These are phyloP conservation scores for Ictidomys tridecemlineatus DNA, from an alignment of 2,113 vertebrate species.

Conservation along the genomic window DNA sequence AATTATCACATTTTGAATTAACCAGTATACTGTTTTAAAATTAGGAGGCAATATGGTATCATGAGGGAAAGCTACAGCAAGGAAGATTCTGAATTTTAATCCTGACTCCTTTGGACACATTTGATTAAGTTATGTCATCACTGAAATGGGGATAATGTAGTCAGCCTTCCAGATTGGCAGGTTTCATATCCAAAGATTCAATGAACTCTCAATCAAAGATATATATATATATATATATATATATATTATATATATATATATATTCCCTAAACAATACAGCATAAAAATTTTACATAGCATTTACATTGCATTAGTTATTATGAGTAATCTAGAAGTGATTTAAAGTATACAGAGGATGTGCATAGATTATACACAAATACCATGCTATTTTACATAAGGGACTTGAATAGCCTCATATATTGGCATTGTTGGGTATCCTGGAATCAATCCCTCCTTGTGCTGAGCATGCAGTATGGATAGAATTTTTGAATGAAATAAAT, in stretches of 20 bases:
- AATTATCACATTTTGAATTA: constrained; percentile 18
- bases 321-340: background rate
- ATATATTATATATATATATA: too few relatives aligned
- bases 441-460: background rate
- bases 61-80: background rate
- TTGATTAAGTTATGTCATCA: background rate
- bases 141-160: background rate
- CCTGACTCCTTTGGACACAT: background rate
- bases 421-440: background rate
- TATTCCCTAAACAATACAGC: background rate
- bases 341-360: background rate
- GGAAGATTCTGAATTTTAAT: constrained; percentile 8
- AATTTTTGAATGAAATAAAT: background rate
- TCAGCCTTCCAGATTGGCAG: background rate
- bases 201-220: background rate
- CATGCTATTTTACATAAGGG: background rate
- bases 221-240: background rate
- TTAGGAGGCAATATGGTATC: background rate
- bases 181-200: background rate
- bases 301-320: background rate
- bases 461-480: background rate
- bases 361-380: background rate
- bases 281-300: background rate
- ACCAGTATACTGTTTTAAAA: constrained; percentile 46
- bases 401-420: background rate